phyloP scores from a whole-genome alignment of 2,113 vertebrate genomes.

The Bostrychus sinensis region DNA sequence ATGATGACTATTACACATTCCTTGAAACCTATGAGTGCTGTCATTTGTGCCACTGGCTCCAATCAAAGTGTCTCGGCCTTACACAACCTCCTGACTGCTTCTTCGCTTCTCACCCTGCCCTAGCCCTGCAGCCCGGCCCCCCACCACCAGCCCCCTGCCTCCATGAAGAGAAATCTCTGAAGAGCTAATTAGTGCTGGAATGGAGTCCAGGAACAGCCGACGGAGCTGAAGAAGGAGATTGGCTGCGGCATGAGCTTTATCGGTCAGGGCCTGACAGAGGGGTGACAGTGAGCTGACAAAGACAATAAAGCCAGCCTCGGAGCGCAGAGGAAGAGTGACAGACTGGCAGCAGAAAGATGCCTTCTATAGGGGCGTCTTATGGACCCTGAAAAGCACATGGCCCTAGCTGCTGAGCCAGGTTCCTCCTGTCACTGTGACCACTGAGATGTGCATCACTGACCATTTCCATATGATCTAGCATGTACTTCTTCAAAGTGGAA shows the following conservation, averaged over 20 bases:
- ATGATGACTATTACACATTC: constrained; percentile 4
- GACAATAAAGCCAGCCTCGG: constrained; percentile 86
- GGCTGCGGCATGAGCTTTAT: constrained; percentile 86
- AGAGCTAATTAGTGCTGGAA: constrained; percentile 99
- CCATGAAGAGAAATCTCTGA: constrained; percentile 98
- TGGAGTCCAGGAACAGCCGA: constrained; percentile 91
- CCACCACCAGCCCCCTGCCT: constrained; percentile 71
- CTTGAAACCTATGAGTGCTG: constrained; percentile 4
- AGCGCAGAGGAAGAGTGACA: constrained; percentile 70
- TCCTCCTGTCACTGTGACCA: constrained; percentile 12
- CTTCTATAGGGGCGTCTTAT: constrained; percentile 70
- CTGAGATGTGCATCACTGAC: constrained; percentile 13
- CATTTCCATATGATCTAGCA: neutral
- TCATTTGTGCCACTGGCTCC: constrained; percentile 44
- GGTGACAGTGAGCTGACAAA: constrained; percentile 93
- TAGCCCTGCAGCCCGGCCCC: constrained; percentile 64
- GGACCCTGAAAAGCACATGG: constrained; percentile 49
- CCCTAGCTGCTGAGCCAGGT: constrained; percentile 13
- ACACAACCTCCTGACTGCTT: constrained; percentile 44
- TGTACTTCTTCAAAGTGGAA: too few species aligned
- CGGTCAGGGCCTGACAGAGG: constrained; percentile 92
- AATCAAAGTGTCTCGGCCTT: constrained; percentile 57
- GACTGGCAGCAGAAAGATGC: constrained; percentile 62
- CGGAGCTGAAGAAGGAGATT: constrained; percentile 91
- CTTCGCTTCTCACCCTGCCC: constrained; percentile 44